phyloP scores from a whole-genome alignment of 2,113 vertebrate species.

The Mobula birostris region DNA sequence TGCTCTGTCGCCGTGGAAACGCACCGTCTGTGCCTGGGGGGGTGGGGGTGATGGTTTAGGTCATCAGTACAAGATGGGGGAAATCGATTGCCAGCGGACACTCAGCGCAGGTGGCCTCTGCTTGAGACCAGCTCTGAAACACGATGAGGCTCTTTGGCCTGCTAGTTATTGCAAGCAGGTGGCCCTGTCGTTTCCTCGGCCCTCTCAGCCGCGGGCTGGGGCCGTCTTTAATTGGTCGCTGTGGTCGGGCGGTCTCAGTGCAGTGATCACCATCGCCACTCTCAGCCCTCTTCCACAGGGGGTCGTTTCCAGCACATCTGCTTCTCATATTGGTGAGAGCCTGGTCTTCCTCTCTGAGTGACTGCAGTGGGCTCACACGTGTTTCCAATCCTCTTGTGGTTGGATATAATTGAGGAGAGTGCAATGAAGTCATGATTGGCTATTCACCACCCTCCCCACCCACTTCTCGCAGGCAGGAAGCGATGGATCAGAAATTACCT shows the following conservation, averaged over 20 bases:
- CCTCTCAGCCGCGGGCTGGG: background rate
- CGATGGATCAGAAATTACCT: background rate
- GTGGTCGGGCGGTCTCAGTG: background rate
- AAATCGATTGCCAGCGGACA: background rate
- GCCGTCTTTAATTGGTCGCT: background rate
- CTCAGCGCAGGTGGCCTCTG: conserved; percentile 6
- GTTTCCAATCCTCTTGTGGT: conserved; percentile 9
- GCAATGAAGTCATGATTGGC: background rate
- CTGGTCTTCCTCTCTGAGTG: background rate
- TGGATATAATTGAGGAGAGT: background rate
- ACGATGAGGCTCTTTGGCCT: background rate
- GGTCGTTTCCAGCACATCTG: background rate
- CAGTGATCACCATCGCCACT: background rate
- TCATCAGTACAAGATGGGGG: background rate
- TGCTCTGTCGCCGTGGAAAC: background rate
- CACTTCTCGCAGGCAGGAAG: background rate
- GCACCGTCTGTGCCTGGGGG: background rate
- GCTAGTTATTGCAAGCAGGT: conserved; percentile 18
- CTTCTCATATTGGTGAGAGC: conserved; percentile 7
- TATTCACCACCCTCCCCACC: background rate
- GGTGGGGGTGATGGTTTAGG: background rate
- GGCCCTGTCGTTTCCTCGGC: background rate
- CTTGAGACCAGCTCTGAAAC: background rate
- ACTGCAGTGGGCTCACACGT: background rate
- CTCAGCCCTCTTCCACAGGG: background rate